Conservation (phyloP, 2,888 invertebrate genomes). For the Synanthedon vespiformis region DNA sequence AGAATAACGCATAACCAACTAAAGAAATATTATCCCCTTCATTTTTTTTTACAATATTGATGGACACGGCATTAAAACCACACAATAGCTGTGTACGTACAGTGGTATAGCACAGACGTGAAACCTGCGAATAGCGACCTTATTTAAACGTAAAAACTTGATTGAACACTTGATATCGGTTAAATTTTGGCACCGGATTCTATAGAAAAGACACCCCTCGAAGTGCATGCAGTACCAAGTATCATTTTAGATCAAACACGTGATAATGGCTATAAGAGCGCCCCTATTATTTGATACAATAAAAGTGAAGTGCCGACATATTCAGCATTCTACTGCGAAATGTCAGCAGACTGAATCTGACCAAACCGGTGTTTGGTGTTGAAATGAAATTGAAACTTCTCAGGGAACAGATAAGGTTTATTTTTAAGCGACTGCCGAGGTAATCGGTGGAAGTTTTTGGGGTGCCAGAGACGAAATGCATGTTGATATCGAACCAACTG, state of each 20-base stretch:
- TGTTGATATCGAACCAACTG: slow-evolving; percentile 37
- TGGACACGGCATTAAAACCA: slow-evolving; percentile 18
- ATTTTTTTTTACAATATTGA: slow-evolving; percentile 11
- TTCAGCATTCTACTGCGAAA: slow-evolving; percentile 64
- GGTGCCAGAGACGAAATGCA: slow-evolving; percentile 25
- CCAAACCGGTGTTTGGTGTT: slow-evolving; percentile 19
- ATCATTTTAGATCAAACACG: slow-evolving; percentile 71
- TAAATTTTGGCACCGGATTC: slow-evolving; percentile 21
- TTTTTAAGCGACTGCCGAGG: slow-evolving; percentile 10
- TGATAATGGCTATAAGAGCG: slow-evolving; percentile 68
- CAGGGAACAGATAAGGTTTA: slow-evolving; percentile 9
- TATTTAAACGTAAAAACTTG: slow-evolving; percentile 19
- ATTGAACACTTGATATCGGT: slow-evolving; percentile 26
- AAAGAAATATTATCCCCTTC: slow-evolving; percentile 6
- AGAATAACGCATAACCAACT: slow-evolving; percentile 4
- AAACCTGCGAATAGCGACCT: slow-evolving; percentile 19
- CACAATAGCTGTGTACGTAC: slow-evolving; percentile 11
- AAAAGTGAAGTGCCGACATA: slow-evolving; percentile 71
- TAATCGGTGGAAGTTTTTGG: slow-evolving; percentile 39
- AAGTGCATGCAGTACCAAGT: slow-evolving; percentile 46
- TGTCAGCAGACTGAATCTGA: slow-evolving; percentile 27
- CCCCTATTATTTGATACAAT: slow-evolving; percentile 71
- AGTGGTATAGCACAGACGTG: slow-evolving; percentile 5
- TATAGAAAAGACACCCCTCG: slow-evolving; percentile 35
- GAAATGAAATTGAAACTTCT: slow-evolving; percentile 16